Percentiles rank a stretch among this genome's conserved stretches.
Conservation (phyloP, 2,113 vertebrate genomes). For the Chaetops frenatus region DNA sequence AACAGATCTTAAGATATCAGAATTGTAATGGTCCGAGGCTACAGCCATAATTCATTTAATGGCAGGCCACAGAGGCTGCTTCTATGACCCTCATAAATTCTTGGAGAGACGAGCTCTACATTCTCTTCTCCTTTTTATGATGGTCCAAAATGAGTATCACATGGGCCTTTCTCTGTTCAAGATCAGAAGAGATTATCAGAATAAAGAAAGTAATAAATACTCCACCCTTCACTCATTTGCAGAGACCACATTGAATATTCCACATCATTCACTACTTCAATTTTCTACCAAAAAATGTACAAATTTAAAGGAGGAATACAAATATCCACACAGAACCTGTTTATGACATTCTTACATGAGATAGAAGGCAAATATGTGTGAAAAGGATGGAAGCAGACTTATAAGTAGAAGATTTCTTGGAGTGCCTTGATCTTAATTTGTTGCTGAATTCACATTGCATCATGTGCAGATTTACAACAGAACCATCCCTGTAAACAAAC, state of each 20-base stretch:
- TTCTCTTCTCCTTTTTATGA: constrained; percentile 17
- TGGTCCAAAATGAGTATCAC: background rate
- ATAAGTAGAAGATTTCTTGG: background rate
- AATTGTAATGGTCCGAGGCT: background rate
- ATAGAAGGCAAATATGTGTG: background rate
- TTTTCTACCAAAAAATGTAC: background rate
- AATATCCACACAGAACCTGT: background rate
- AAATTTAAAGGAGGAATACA: background rate
- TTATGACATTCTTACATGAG: background rate
- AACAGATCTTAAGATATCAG: background rate
- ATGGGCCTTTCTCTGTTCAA: background rate
- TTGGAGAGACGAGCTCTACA: background rate
- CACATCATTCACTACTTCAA: background rate
- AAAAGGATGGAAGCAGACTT: background rate
- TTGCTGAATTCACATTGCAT: background rate
- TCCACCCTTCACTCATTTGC: background rate
- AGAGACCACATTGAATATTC: background rate
- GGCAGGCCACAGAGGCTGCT: background rate
- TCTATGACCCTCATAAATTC: constrained; percentile 38
- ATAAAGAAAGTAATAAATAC: constrained; percentile 2
- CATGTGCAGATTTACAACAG: background rate
- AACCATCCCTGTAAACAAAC: background rate
- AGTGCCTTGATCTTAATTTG: background rate
- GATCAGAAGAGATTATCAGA: constrained; percentile 4
- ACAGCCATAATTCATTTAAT: background rate